Conservation (phyloP, 2,113 vertebrate genomes). For the Dromiciops gliroides region DNA sequence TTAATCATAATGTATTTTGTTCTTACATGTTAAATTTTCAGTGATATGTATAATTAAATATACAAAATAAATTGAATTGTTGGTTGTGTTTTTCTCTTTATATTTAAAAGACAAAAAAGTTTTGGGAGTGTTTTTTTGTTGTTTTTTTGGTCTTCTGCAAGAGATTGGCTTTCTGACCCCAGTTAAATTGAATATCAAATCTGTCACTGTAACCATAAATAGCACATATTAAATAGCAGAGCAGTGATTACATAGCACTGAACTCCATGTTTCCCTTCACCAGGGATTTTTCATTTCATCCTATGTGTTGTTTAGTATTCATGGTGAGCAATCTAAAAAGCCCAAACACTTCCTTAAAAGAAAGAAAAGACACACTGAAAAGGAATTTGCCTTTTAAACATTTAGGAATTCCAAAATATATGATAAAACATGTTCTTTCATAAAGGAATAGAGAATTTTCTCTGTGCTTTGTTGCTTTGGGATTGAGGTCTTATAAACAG, state of each 20-base stretch:
- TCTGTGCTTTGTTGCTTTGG: background rate
- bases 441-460: background rate
- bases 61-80: constrained; percentile 33
- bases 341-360: constrained; percentile 6
- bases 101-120: constrained; percentile 6
- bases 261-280: background rate
- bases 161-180: background rate
- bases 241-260: background rate
- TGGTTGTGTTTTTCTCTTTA: constrained; percentile 3
- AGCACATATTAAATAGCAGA: background rate
- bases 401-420: background rate
- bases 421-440: constrained; percentile 5
- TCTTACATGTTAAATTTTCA: constrained; percentile 38
- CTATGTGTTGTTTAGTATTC: background rate
- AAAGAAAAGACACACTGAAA: background rate
- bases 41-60: constrained; percentile 5
- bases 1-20: constrained; percentile 1
- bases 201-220: background rate
- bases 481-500: background rate
- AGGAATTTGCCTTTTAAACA: background rate
- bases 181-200: constrained; percentile 49
- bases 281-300: background rate
- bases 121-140: background rate
- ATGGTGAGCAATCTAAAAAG: constrained; percentile 15
- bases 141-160: background rate